These are phyloP conservation scores for Lepisosteus oculatus DNA, from an alignment of 2,113 vertebrate genomes.

Conservation along the genomic window DNA sequence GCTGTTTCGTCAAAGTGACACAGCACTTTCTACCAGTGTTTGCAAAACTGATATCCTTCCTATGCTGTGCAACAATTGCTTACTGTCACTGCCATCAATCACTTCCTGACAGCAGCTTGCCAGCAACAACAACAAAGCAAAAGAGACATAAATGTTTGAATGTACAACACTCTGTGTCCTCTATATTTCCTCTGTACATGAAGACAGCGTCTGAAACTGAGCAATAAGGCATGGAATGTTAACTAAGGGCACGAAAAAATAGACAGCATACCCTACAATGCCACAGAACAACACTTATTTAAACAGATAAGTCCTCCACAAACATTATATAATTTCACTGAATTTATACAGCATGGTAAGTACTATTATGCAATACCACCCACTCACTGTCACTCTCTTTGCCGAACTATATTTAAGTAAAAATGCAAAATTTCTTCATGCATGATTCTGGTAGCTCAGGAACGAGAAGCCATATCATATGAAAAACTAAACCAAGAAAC, in stretches of 20 bases:
- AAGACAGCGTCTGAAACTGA: conserved; percentile 15
- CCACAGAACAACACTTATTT: conserved; percentile 22
- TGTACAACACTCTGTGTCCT: too few species aligned
- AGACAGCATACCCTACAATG: conserved; percentile 12
- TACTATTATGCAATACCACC: conserved; percentile 2
- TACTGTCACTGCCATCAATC: too few species aligned
- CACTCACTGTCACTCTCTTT: conserved; percentile 8
- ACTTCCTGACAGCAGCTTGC: too few species aligned
- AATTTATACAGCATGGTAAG: conserved; percentile 5
- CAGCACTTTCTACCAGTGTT: too few species aligned
- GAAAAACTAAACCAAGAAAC: too few species aligned
- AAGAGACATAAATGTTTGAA: too few species aligned
- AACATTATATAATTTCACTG: conserved; percentile 15
- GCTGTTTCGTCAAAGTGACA: too few species aligned
- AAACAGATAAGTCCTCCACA: conserved; percentile 2
- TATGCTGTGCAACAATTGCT: too few species aligned
- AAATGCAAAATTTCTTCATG: neutral
- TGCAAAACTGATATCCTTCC: too few species aligned
- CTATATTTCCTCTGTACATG: neutral
- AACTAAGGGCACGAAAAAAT: conserved; percentile 32
- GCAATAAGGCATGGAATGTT: conserved; percentile 33
- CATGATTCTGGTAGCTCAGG: neutral
- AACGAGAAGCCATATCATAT: neutral
- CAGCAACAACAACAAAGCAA: too few species aligned
- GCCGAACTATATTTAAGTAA: neutral